Evolutionary conservation across 1,140 invertebrate genomes (phyloP).

Genomic region (Drosophila auraria): DNA sequence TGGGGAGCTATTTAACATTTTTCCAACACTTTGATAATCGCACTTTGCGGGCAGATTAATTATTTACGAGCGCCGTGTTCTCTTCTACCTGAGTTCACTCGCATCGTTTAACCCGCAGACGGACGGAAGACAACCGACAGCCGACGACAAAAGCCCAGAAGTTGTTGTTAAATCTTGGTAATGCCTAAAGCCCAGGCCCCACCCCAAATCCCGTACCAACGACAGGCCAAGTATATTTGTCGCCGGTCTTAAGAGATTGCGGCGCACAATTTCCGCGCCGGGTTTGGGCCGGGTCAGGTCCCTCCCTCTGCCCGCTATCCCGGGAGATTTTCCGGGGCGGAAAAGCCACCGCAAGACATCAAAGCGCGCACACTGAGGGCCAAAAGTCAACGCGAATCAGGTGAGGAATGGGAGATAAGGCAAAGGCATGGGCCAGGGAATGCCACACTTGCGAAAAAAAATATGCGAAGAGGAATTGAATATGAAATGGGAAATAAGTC

Average conservation of each 20-base stretch:
- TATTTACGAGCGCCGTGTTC: constrained; percentile 75
- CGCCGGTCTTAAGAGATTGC: constrained; percentile 82
- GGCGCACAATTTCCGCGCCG: constrained; percentile 72
- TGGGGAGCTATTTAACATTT: constrained; percentile 83
- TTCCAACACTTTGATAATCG: constrained; percentile 84
- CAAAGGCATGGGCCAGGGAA: constrained; percentile 12
- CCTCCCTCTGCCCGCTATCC: constrained; percentile 9
- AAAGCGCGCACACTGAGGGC: constrained; percentile 51
- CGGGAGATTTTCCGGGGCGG: constrained; percentile 23
- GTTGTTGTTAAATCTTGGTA: constrained; percentile 81
- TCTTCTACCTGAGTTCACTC: constrained; percentile 65
- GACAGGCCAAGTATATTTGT: constrained; percentile 75
- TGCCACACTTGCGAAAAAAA: constrained; percentile 13
- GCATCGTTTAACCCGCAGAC: constrained; percentile 75
- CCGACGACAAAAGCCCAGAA: constrained; percentile 58
- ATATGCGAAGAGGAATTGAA: background rate
- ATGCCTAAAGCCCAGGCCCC: constrained; percentile 67
- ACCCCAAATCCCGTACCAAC: constrained; percentile 4
- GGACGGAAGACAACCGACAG: constrained; percentile 31
- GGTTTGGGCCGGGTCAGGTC: constrained; percentile 20
- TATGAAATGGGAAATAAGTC: too few species aligned
- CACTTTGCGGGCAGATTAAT: constrained; percentile 83
- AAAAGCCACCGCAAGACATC: constrained; percentile 56
- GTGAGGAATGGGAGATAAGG: constrained; percentile 10
- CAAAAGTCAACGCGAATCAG: constrained; percentile 43